Evolutionary conservation across 2,113 vertebrate genomes (phyloP).

Genomic region (Leuciscus idus): DNA sequence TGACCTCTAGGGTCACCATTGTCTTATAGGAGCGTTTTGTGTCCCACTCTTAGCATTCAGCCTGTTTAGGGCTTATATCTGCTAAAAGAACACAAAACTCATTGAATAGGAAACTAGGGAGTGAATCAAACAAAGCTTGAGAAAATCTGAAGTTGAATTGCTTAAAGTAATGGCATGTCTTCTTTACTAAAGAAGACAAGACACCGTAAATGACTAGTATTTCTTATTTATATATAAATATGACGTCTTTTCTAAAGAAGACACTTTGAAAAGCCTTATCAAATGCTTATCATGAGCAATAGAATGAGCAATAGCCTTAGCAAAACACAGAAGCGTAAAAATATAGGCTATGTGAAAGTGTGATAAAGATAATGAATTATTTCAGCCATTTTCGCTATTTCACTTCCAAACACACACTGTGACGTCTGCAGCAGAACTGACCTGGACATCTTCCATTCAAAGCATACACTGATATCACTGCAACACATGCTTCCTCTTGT

Average conservation of each 20-base stretch:
- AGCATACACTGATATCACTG: neutral
- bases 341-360: neutral
- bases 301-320: neutral
- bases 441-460: neutral
- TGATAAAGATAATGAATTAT: neutral
- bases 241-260: too few relatives aligned
- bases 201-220: too few relatives aligned
- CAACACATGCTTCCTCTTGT: conserved; percentile 21
- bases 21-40: conserved; percentile 48
- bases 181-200: neutral
- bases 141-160: neutral
- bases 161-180: neutral
- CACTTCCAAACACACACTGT: neutral
- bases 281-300: neutral
- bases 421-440: neutral
- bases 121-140: neutral
- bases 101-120: neutral
- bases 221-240: neutral
- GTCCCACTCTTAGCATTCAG: conserved; percentile 11
- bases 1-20: conserved; percentile 54
- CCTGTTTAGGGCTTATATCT: conserved; percentile 7
- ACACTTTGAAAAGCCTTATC: neutral
- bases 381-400: neutral
- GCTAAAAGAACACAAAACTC: conserved; percentile 41
- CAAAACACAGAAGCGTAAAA: neutral